phyloP scores from a whole-genome alignment of 1,140 invertebrate species.

The Euglossa dilemma region DNA sequence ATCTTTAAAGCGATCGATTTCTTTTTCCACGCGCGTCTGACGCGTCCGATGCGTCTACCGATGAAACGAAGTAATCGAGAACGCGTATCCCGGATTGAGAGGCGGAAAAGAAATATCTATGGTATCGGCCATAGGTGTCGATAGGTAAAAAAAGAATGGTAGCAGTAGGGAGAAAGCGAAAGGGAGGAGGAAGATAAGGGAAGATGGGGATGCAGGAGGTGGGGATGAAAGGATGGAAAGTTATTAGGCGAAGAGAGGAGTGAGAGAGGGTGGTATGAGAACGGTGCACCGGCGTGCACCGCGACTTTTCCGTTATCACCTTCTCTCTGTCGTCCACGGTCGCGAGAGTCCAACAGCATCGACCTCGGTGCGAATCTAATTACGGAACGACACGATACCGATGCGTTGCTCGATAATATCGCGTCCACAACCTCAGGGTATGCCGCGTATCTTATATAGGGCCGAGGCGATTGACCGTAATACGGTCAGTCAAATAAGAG shows the following conservation, averaged over 20 bases:
- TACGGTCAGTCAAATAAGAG: conserved; percentile 80
- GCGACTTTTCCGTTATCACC: not conserved
- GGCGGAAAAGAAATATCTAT: no score
- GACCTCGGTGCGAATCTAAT: conserved; percentile 66
- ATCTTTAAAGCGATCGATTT: not conserved
- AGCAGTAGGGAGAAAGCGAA: no score
- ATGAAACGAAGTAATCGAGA: no score
- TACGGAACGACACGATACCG: conserved; percentile 66
- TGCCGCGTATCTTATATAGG: conserved; percentile 55
- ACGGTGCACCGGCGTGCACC: not conserved
- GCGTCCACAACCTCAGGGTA: conserved; percentile 41
- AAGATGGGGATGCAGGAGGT: no score
- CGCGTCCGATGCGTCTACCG: no score
- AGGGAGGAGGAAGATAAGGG: not conserved
- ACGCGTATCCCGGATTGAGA: no score
- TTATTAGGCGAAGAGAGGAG: conserved; percentile 13
- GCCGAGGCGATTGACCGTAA: conserved; percentile 77
- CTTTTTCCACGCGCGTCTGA: no score
- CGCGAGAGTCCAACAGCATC: conserved; percentile 35
- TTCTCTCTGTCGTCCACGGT: conserved; percentile 11
- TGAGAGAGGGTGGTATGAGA: not conserved
- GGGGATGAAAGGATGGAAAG: conserved; percentile 39
- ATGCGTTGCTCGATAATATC: conserved; percentile 70
- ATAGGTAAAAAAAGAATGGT: no score
- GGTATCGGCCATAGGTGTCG: no score